These are phyloP conservation scores for Sphenodon punctatus DNA, from an alignment of 2,797 vertebrate species.

Conservation along the genomic window DNA sequence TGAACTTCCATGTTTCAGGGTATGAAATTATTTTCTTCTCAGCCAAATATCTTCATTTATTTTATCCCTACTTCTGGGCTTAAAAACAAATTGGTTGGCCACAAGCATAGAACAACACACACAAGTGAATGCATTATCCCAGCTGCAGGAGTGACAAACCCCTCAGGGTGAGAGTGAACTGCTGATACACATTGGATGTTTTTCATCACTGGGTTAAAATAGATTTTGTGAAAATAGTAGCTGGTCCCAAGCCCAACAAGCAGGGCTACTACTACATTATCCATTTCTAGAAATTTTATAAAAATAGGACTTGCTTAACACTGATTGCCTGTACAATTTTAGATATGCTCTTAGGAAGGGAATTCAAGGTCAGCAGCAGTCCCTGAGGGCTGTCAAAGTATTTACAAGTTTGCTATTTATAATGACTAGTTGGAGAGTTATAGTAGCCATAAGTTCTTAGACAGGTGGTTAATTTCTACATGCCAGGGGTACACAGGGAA, in stretches of 20 bases:
- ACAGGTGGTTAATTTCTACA: slow-evolving; percentile 57
- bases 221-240: slow-evolving; percentile 28
- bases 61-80: slow-evolving; percentile 21
- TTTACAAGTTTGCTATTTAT: slow-evolving; percentile 75
- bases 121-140: slow-evolving; percentile 35
- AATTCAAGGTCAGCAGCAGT: slow-evolving; percentile 69
- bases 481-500: slow-evolving; percentile 18
- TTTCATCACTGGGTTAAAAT: slow-evolving; percentile 17
- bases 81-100: slow-evolving; percentile 28
- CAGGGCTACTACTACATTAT: slow-evolving; percentile 39
- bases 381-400: slow-evolving; percentile 66
- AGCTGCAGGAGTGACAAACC: slow-evolving; percentile 15
- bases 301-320: slow-evolving; percentile 59
- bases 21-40: too few relatives aligned
- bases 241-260: slow-evolving; percentile 30
- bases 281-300: slow-evolving; percentile 64
- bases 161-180: slow-evolving; percentile 24
- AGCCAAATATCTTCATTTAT: neutral
- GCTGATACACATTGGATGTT: slow-evolving; percentile 17
- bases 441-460: slow-evolving; percentile 55
- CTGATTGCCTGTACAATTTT: slow-evolving; percentile 32
- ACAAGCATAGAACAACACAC: slow-evolving; percentile 3
- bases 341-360: slow-evolving; percentile 48
- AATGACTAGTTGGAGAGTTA: slow-evolving; percentile 65
- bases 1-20: too few relatives aligned